These are phyloP conservation scores for Lophura nycthemera DNA, from an alignment of 2,113 vertebrate species.

Conservation along the genomic window DNA sequence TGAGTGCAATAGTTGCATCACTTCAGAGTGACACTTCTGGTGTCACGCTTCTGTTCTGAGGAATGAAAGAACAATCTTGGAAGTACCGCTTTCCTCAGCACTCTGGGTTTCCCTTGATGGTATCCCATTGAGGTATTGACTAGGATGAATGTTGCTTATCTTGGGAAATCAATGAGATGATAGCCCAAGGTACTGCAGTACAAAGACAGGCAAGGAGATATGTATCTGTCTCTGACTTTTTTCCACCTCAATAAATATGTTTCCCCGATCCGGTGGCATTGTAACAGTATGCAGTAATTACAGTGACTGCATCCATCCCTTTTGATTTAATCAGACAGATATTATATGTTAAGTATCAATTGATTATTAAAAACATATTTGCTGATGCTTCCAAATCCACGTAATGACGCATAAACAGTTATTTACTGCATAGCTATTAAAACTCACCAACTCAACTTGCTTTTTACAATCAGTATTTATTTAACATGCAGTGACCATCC, in stretches of 20 bases:
- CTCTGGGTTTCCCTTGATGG: not conserved
- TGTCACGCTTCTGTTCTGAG: not conserved
- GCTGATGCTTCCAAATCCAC: conserved; percentile 71
- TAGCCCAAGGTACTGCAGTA: conserved; percentile 34
- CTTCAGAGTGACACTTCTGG: not conserved
- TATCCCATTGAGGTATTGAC: conserved; percentile 21
- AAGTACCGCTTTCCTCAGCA: not conserved
- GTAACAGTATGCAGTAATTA: conserved; percentile 51
- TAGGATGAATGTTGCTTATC: not conserved
- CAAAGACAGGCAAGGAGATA: conserved; percentile 50
- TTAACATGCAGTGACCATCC: conserved; percentile 67
- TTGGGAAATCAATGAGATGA: conserved; percentile 46
- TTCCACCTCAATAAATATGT: conserved; percentile 45
- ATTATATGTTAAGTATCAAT: conserved; percentile 66
- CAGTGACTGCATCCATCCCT: conserved; percentile 55
- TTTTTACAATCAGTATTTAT: conserved; percentile 70
- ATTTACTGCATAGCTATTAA: conserved; percentile 65
- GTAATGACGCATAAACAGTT: conserved; percentile 59
- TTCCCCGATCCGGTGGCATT: conserved; percentile 27
- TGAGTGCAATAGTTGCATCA: not conserved
- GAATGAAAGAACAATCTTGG: not conserved
- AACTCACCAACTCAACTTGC: conserved; percentile 46
- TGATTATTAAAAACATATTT: conserved; percentile 75
- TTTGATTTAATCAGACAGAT: conserved; percentile 72
- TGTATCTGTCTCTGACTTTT: conserved; percentile 52